Conservation (phyloP, 1,140 invertebrate genomes). For the Maconellicoccus hirsutus region DNA sequence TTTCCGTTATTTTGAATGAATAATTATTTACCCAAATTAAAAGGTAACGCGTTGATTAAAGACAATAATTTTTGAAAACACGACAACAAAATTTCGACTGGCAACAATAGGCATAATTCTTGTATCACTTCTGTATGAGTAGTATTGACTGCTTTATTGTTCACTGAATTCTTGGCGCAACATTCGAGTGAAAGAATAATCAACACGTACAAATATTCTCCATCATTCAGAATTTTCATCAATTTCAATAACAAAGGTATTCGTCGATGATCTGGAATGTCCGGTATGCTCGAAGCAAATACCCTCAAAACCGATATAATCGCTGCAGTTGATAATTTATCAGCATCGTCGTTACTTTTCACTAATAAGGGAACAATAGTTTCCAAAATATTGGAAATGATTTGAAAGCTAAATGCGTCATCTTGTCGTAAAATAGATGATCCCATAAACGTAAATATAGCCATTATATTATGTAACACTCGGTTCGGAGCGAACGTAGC, state of each 20-base stretch:
- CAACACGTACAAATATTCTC: slow-evolving; percentile 64
- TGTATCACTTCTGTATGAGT: background rate
- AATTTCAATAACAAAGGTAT: slow-evolving; percentile 68
- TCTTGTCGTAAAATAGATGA: slow-evolving; percentile 80
- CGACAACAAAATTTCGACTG: background rate
- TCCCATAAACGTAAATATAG: slow-evolving; percentile 92
- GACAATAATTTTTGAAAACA: background rate
- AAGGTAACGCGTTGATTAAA: background rate
- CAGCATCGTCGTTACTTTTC: slow-evolving; percentile 35
- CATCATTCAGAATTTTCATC: slow-evolving; percentile 53
- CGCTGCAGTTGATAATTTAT: slow-evolving; percentile 37
- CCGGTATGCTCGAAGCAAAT: slow-evolving; percentile 75
- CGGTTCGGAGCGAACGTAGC: slow-evolving; percentile 65
- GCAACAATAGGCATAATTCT: background rate
- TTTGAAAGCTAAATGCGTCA: slow-evolving; percentile 85
- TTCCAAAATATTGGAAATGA: slow-evolving; percentile 80
- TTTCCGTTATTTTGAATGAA: background rate
- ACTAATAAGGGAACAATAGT: slow-evolving; percentile 78
- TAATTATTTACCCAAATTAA: background rate
- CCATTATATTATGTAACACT: slow-evolving; percentile 82
- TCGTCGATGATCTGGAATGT: slow-evolving; percentile 80
- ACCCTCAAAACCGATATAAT: slow-evolving; percentile 64
- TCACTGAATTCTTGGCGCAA: background rate
- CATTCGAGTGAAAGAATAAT: slow-evolving; percentile 49
- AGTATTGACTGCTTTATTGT: background rate